Evolutionary conservation across 2,888 invertebrate species (phyloP), one percentile per base, ranked within the genome.

Genomic region (Limnephilus auricula): DNA sequence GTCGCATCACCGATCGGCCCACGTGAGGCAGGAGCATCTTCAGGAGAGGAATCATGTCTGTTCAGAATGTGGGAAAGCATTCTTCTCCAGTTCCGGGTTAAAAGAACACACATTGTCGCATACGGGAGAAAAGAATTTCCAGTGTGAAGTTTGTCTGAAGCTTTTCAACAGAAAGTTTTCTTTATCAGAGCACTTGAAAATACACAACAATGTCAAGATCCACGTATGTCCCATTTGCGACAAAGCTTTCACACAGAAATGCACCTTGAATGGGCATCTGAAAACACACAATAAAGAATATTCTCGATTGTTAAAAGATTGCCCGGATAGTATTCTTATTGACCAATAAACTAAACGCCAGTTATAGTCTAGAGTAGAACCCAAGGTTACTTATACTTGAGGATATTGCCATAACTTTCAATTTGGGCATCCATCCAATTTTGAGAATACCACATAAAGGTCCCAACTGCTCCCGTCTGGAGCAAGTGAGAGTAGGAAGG

Each of bases 231-330:
- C 65, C 18, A 50, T 86, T 34, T 90, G 90, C 15, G 90, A 45
- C 13, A 85, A 90, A 86, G 79, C 86, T 9, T 90, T 90, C 86
- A 85, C 79, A 37, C 90, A 90, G 45, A 90, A 90, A 86, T 86
- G 86, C 31, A 79, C 90, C 6, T 79, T 90, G 13, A 40, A 84
- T 25, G 79, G 86, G 79, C 90, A 90, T 86, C 37, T 90, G 84
- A 90, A 84, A 86, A 79, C 45, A 6, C 85, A 90, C 79, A 65
- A 65, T 65, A 65, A 65, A 65, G 79, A 86, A 9, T 79, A 90
- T 50, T 65, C 65, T n/a, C 65, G 65, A 65, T 25, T 65, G 65
- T n/a, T 65, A 25, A 65, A 65, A 65, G 65, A 65, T 65, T 65
- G 25, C n/a, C 65, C 65, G 2, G 65, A n/a, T 9, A 65, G 25